Evolutionary conservation across 2,797 vertebrate genomes (phyloP), one percentile per base, ranked within the genome.

Genomic region (Esox masquinongy): DNA sequence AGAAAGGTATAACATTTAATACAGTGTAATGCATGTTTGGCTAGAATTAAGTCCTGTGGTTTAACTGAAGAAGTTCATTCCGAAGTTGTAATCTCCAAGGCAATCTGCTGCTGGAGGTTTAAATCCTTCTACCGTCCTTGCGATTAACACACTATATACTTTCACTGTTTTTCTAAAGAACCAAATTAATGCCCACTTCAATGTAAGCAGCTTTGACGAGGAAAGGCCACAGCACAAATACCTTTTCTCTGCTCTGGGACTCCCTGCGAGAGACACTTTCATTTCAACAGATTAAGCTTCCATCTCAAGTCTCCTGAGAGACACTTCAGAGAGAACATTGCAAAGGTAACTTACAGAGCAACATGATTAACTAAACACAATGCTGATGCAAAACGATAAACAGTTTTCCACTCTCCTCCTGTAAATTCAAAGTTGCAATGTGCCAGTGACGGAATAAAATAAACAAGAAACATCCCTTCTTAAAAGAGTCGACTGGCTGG

Each of bases 201-300:
- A 90, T 84, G 86, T 96, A 96, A 97, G 95, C 94, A 87, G 95
- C 95, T 97, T 96, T 95, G 90, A 93, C 89, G 91, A 89, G 88
- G 86, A 90, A 93, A 90, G 87, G 85, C 91, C 86, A 63, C 67
- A 78, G 29, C 88, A 88, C 89, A 95, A 95, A 94, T 94, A 95
- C 95, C 92, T 94, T 88, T 90, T 92, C 88, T 86, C 74, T 80
- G 81, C 76, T 82, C 61, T 73, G 68, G 75, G 79, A 72, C 29
- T 67, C 16, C 17, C 24, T 19, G 56, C 39, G 66, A 49, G 31
- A 39, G 61, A 53, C 43, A 47, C 77, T 72, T 71, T 75, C 68
- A 76, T 70, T 66, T 73, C 70, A 76, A 79, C 71, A 81, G 85
- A 86, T 87, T 81, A 87, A 81, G 61, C n/a, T 74, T 74, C 78